phyloP scores from a whole-genome alignment of 2,888 invertebrate genomes.

The Rotaria sp. region DNA sequence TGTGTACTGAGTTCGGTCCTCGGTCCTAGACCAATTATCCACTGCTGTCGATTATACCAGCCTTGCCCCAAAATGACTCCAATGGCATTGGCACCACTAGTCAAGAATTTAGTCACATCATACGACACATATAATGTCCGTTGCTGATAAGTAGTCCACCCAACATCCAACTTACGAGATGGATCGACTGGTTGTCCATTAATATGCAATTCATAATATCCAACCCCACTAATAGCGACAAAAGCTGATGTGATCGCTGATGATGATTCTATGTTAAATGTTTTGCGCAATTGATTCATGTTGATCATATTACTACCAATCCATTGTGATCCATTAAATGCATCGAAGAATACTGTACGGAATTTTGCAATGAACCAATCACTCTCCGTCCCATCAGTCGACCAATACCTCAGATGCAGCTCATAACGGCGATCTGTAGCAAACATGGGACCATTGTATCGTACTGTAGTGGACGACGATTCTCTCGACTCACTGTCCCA shows the following conservation, averaged over 20 bases:
- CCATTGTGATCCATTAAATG: not conserved
- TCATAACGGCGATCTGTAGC: not conserved
- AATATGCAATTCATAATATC: not conserved
- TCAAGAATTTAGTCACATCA: not conserved
- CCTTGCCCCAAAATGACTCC: not conserved
- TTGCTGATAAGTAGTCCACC: constrained; percentile 16
- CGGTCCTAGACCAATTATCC: not conserved
- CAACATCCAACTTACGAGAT: not conserved
- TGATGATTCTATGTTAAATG: not conserved
- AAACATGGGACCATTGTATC: no score
- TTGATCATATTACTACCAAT: not conserved
- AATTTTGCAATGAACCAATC: not conserved
- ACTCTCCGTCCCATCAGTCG: not conserved
- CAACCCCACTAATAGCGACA: not conserved
- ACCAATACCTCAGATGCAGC: not conserved
- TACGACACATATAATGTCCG: not conserved
- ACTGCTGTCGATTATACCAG: constrained; percentile 19
- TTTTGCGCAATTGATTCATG: constrained; percentile 11
- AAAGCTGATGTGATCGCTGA: not conserved
- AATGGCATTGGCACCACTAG: not conserved
- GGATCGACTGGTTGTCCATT: not conserved
- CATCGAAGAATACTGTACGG: not conserved
- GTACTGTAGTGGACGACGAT: no score
- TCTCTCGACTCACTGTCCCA: no score
- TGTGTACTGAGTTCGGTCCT: not conserved